Conservation (phyloP, 2,113 vertebrate genomes). For the Todiramphus saurophagus region DNA sequence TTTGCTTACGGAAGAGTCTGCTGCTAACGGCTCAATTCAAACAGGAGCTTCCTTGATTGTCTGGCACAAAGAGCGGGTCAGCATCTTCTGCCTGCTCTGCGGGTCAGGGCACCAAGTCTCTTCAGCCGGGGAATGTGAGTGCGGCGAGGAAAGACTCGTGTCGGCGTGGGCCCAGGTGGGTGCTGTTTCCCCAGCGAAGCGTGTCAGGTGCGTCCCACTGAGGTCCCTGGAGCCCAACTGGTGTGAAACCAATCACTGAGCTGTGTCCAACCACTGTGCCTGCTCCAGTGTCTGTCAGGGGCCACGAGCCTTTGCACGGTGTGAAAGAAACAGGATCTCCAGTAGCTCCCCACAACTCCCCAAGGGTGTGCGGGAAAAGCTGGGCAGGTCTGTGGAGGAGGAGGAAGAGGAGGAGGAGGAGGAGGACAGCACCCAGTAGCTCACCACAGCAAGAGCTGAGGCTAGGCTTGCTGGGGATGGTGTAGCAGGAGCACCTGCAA, state of each 20-base stretch:
- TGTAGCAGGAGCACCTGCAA: neutral
- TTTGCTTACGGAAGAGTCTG: neutral
- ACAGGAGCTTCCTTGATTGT: accelerated
- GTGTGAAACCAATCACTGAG: neutral
- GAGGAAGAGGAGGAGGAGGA: neutral
- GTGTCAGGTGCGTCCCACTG: accelerated
- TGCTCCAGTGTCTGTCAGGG: neutral
- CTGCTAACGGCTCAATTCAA: accelerated
- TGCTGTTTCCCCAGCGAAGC: neutral
- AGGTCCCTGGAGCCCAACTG: neutral
- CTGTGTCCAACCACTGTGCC: neutral
- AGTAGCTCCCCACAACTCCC: accelerated
- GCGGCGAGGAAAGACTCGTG: accelerated
- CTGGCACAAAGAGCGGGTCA: neutral
- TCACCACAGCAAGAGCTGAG: accelerated
- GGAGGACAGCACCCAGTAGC: neutral
- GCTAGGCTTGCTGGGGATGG: neutral
- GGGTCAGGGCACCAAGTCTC: accelerated
- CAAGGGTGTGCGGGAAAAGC: neutral
- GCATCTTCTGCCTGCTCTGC: neutral
- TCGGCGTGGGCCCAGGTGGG: neutral
- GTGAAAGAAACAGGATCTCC: neutral
- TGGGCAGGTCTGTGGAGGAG: neutral
- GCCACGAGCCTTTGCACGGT: accelerated
- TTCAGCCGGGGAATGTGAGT: neutral